Percentiles rank a stretch among this genome's conserved stretches.
Conservation (phyloP, 2,113 vertebrate species). For the Cavia porcellus region DNA sequence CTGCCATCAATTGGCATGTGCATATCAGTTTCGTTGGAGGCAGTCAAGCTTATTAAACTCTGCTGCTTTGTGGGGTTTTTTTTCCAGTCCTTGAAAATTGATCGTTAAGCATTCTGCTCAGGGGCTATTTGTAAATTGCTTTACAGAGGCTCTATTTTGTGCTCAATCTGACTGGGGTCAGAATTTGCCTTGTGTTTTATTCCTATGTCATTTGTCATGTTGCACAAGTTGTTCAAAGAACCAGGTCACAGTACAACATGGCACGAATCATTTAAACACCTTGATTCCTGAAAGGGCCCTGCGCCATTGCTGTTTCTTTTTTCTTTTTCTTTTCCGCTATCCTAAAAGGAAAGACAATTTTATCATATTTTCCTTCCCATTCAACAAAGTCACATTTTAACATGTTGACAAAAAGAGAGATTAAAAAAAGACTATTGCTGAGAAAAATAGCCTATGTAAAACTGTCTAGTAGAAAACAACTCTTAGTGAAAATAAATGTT, state of each 20-base stretch:
- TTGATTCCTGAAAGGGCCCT: not conserved
- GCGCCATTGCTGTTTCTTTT: not conserved
- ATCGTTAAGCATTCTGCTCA: slow-evolving; percentile 70
- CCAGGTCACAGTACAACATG: not conserved
- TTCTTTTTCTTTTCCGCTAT: not conserved
- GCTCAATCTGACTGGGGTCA: slow-evolving; percentile 11
- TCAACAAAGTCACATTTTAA: slow-evolving; percentile 12
- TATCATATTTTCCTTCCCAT: not conserved
- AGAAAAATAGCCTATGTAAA: not conserved
- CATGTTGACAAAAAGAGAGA: not conserved
- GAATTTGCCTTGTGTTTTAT: slow-evolving; percentile 44
- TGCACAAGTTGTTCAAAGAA: not conserved
- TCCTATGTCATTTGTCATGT: slow-evolving; percentile 36
- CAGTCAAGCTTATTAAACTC: slow-evolving; percentile 57
- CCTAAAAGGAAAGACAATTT: not conserved
- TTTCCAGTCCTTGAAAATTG: slow-evolving; percentile 76
- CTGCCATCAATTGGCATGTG: not conserved
- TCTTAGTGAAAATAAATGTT: not conserved
- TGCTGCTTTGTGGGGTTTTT: slow-evolving; percentile 47
- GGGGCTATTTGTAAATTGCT: slow-evolving; percentile 68
- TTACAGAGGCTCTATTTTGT: not conserved
- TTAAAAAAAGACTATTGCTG: not conserved
- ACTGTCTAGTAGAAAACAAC: not conserved
- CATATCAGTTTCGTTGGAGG: slow-evolving; percentile 31
- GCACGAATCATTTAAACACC: not conserved